Evolutionary conservation across 2,888 invertebrate species (phyloP), one percentile per base, ranked within the genome.

Genomic region (Notodonta ziczac): DNA sequence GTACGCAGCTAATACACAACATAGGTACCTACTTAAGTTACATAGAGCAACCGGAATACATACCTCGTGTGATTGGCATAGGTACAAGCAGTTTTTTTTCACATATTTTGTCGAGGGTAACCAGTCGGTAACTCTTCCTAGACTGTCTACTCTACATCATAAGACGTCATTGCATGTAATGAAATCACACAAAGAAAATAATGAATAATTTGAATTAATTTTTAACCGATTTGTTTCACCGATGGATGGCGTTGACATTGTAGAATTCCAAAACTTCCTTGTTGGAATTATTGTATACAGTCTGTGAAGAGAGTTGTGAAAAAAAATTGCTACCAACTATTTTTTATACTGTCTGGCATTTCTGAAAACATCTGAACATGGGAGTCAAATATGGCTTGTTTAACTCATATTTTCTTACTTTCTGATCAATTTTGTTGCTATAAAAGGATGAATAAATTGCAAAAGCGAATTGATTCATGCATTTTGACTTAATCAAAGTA

Each of bases 61-160:
- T 53, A 52, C 59, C 58, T 57, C 56, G 68, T 70, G 75, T 69
- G 63, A 59, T 59, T 59, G 67, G 58, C 56, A 24, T 24, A 24
- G 24, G 65, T 55, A 56, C 44, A 58, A 54, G 39, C 39, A 39
- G 54, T 67, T 69, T 72, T 69, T 72, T 82, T 75, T 72, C 56
- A 74, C 71, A 76, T 80, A 77, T 80, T 81, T 82, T 74, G 69
- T 73, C 81, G 81, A 85, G 82, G 83, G 82, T 76, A 86, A 85
- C 86, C 42, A 63, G 82, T 82, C 67, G 58, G 65, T 76, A 69
- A 69, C 66, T 80, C 81, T 84, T 85, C 82, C 83, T 84, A 72
- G 68, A 73, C 68, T 70, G 69, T 72, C 67, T 77, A 70, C 62
- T 66, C 63, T 63, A 69, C 44, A 60, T 63, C 32, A n/a, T 24